Conservation (phyloP, 2,888 invertebrate genomes). For the Strigamia maritima region DNA sequence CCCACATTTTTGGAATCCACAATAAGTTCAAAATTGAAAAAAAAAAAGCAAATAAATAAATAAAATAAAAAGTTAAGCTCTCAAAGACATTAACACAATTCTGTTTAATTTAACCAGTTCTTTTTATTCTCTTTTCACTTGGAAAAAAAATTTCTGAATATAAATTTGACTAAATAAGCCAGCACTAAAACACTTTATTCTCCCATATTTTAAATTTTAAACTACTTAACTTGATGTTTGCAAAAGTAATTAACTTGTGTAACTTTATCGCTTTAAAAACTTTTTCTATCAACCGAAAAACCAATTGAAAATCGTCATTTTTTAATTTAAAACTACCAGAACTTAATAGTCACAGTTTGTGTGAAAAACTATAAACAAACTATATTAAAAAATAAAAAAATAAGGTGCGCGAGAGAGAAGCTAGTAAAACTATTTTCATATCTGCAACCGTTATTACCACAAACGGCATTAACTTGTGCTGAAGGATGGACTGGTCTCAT, state of each 20-base stretch:
- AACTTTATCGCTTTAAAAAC: neutral
- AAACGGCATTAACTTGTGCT: slow-evolving; percentile 1
- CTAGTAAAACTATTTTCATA: slow-evolving; percentile 13
- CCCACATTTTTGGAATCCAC: neutral
- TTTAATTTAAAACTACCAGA: neutral
- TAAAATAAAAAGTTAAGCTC: neutral
- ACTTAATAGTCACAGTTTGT: neutral
- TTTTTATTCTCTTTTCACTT: too few species aligned
- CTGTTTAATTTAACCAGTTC: neutral
- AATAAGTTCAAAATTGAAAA: neutral
- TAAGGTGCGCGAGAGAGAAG: neutral
- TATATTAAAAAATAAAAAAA: neutral
- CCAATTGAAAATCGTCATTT: neutral
- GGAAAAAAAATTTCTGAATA: neutral
- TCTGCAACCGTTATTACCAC: neutral
- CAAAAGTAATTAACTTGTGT: neutral
- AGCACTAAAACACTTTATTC: neutral
- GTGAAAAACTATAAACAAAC: neutral
- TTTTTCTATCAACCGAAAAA: neutral
- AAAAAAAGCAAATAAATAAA: neutral
- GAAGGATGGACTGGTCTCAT: neutral
- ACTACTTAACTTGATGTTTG: neutral
- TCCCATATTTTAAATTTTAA: neutral
- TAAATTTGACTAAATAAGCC: neutral
- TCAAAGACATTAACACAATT: neutral